Percentiles rank a stretch among this genome's conserved stretches.
Conservation (phyloP, 2,113 vertebrate species). For the Bagarius yarrelli region DNA sequence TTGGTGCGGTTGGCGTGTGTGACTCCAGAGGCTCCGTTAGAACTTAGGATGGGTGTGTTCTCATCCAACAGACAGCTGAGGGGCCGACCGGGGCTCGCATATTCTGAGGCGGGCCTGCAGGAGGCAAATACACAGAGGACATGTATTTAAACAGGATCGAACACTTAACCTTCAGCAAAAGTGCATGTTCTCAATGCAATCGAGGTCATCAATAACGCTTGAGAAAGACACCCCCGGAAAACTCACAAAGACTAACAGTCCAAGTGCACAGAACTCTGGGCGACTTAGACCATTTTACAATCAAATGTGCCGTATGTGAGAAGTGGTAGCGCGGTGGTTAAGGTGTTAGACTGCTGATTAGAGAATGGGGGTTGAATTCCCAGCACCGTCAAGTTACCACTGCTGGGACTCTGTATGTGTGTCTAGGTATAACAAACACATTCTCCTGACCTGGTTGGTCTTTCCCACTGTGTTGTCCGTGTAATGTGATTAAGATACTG, state of each 20-base stretch:
- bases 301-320: too few species aligned
- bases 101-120: slow-evolving; percentile 89
- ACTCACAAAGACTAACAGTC: neutral
- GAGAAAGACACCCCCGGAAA: neutral
- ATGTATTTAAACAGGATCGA: neutral
- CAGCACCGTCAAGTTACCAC: too few species aligned
- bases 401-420: too few species aligned
- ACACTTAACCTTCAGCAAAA: neutral
- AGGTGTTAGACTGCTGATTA: too few species aligned
- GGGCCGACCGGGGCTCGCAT: slow-evolving; percentile 91
- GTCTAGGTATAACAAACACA: neutral
- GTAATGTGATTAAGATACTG: slow-evolving; percentile 99
- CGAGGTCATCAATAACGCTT: neutral
- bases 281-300: neutral
- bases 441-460: slow-evolving; percentile 85
- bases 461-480: slow-evolving; percentile 95
- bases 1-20: slow-evolving; percentile 75
- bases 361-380: too few species aligned
- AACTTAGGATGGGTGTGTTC: slow-evolving; percentile 86
- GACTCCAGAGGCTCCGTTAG: slow-evolving; percentile 83
- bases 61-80: slow-evolving; percentile 96
- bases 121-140: neutral
- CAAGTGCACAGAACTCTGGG: neutral
- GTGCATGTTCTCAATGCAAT: neutral
- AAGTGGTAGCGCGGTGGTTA: too few species aligned